Conservation (phyloP, 2,888 invertebrate genomes). For the Orthosia gothica region DNA sequence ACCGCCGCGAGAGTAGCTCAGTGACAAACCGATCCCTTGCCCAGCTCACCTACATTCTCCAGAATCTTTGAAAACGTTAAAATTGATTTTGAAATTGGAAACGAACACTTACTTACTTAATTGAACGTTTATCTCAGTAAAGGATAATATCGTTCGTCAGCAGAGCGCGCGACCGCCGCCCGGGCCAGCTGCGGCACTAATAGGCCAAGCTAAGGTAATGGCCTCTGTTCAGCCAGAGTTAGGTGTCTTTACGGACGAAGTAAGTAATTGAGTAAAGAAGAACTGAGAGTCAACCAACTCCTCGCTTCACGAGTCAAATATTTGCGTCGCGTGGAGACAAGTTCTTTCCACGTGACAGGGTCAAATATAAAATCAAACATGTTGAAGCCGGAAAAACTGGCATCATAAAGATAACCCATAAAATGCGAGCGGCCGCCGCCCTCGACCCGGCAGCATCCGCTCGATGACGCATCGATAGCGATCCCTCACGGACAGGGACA, state of each 20-base stretch:
- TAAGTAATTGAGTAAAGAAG: slow-evolving; percentile 25
- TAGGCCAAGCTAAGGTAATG: neutral
- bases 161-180: neutral
- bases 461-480: slow-evolving; percentile 19
- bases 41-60: neutral
- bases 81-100: neutral
- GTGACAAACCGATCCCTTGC: neutral
- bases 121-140: slow-evolving; percentile 16
- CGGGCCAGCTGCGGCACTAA: slow-evolving; percentile 16
- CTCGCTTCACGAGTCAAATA: neutral
- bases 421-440: neutral
- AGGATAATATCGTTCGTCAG: neutral
- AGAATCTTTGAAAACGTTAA: neutral
- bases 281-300: neutral
- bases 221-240: slow-evolving; percentile 1
- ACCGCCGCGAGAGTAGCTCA: neutral
- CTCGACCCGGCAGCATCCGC: neutral
- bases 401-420: slow-evolving; percentile 22
- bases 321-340: neutral
- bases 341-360: neutral
- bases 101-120: slow-evolving; percentile 8
- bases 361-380: slow-evolving; percentile 7
- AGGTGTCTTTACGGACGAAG: slow-evolving; percentile 13
- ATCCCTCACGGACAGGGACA: neutral
- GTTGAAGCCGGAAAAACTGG: slow-evolving; percentile 12